A percentile compares a stretch with the other conserved stretches of the same genome.
These are phyloP conservation scores for Lepus americanus DNA, from an alignment of 2,113 vertebrate genomes.

Conservation along the genomic window DNA sequence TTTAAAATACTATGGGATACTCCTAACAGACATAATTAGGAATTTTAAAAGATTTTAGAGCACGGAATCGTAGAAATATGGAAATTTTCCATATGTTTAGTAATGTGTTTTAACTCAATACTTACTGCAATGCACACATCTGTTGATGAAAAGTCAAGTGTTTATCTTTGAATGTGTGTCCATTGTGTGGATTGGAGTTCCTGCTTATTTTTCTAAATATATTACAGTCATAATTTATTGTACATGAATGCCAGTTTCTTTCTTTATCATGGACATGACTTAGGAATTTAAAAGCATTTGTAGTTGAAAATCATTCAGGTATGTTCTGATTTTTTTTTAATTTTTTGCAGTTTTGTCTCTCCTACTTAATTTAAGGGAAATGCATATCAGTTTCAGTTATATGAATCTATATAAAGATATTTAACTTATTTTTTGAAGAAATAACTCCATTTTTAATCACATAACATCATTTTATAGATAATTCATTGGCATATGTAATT, in stretches of 20 bases:
- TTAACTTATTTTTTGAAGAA: neutral
- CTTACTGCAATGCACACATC: neutral
- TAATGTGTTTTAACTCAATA: slow-evolving; percentile 31
- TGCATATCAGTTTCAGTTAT: neutral
- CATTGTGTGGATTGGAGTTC: neutral
- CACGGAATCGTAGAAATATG: slow-evolving; percentile 21
- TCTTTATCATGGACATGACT: slow-evolving; percentile 11
- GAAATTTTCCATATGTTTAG: neutral
- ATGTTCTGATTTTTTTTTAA: neutral
- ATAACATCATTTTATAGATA: neutral
- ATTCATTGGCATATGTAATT: neutral
- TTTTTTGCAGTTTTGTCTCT: neutral
- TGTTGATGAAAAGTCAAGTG: neutral
- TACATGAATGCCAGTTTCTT: neutral
- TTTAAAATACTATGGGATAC: neutral
- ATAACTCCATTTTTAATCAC: neutral
- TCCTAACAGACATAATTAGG: neutral
- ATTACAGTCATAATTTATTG: neutral
- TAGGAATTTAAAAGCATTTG: neutral
- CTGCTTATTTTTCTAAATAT: neutral
- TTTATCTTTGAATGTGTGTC: neutral
- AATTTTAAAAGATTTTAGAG: slow-evolving; percentile 5
- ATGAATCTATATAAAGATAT: neutral
- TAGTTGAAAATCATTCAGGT: slow-evolving; percentile 1
- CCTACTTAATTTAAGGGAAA: neutral